Evolutionary conservation across 2,797 vertebrate genomes (phyloP), one percentile per base, ranked within the genome.

Genomic region (Anabas testudineus): DNA sequence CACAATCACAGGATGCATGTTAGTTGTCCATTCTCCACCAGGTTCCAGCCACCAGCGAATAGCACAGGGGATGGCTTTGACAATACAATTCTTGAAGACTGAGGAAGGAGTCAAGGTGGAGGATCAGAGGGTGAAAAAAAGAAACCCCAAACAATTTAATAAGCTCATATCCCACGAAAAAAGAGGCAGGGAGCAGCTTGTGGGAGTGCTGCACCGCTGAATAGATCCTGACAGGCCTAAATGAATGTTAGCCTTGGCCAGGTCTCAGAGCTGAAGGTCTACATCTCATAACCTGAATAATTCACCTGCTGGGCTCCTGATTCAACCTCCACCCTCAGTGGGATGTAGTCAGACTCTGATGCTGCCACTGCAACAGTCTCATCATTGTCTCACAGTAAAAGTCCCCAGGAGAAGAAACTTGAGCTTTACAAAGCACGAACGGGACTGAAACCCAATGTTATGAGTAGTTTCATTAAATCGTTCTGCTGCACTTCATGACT

Each of bases 201-300:
- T 82, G 56, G 68, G 75, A 74, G 76, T 6, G 60, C 67, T 71
- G 81, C 71, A 71, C 42, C 58, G 82, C 71, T 80, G 82, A 77
- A 87, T 82, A 42, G 67, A 80, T 3, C 22, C 78, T 81, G 90
- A 87, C 88, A 88, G 86, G 49, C 88, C 78, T 80, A 85, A 91
- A 91, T 91, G 80, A 88, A 86, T 82, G 85, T 88, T 85, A 89
- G 87, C 84, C 89, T 82, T 82, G 87, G 87, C 70, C 49, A 45
- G 72, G 79, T 82, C 86, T 89, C 80, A 52, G 67, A 65, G 85
- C 84, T 84, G 78, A 90, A 84, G 84, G 84, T 85, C 86, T 86
- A 87, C 87, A 89, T 91, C 87, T 85, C 83, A 85, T 88, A 86
- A 80, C 73, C 74, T 88, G 84, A 89, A 90, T 91, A 87, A 88